phyloP scores from a whole-genome alignment of 2,113 vertebrate species.

The Mormyrus lacerda region DNA sequence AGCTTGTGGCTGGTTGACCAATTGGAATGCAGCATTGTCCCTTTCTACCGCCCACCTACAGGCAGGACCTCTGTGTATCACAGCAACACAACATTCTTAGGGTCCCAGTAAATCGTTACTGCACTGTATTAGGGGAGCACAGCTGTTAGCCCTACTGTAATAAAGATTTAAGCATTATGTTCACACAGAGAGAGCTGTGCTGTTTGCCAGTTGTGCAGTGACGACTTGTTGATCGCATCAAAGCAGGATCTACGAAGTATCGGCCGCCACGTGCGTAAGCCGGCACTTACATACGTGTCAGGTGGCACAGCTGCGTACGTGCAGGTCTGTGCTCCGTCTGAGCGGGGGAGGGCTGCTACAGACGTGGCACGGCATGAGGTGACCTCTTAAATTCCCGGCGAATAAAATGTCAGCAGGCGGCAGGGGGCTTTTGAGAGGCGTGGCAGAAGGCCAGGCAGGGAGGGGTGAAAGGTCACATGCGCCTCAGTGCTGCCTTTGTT shows the following conservation, averaged over 20 bases:
- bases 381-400: not conserved
- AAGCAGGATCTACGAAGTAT: not conserved
- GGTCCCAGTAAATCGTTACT: not conserved
- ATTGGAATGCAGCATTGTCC: not conserved
- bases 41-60: not conserved
- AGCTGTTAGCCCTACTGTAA: not conserved
- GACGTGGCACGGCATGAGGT: not conserved
- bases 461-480: constrained; percentile 10
- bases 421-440: not conserved
- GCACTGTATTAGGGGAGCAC: not conserved
- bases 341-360: not conserved
- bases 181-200: not conserved
- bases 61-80: not conserved
- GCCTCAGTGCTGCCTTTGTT: constrained; percentile 1
- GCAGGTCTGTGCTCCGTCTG: not conserved
- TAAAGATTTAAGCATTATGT: not conserved
- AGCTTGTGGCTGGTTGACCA: not conserved
- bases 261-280: not conserved
- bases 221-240: not conserved
- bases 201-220: not conserved
- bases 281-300: not conserved
- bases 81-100: not conserved
- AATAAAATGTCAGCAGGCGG: constrained; percentile 2
- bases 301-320: not conserved
- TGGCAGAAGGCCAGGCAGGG: not conserved